Evolutionary conservation across 2,797 vertebrate genomes (phyloP).

Genomic region (Alosa sapidissima): DNA sequence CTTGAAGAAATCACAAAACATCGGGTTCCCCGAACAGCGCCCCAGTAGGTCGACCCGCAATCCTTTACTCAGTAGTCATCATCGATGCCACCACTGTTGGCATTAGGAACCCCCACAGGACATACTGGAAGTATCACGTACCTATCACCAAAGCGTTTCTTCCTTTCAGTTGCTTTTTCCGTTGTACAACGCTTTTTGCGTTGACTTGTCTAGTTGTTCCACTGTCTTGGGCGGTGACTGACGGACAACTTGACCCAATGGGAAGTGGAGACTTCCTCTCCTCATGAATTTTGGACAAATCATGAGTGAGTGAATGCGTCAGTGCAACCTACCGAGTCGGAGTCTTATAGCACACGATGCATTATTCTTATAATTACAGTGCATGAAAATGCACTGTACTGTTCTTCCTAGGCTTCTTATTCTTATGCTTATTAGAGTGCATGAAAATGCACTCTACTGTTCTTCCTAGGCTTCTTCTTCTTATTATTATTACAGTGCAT

Average conservation of each 20-base stretch:
- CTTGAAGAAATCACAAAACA: constrained; percentile 12
- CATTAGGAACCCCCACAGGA: background rate
- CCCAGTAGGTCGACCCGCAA: background rate
- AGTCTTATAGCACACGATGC: constrained; percentile 15
- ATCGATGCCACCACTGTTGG: background rate
- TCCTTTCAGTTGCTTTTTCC: background rate
- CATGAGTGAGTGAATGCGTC: background rate
- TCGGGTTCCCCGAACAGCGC: constrained; percentile 23
- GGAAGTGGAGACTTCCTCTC: constrained; percentile 24
- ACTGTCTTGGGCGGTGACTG: constrained; percentile 25
- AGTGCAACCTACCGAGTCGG: constrained; percentile 18
- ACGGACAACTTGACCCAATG: constrained; percentile 24
- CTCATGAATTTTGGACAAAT: constrained; percentile 20
- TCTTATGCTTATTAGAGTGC: too few species aligned
- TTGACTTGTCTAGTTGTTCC: constrained; percentile 15
- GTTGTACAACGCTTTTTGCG: background rate
- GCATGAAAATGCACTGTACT: too few species aligned
- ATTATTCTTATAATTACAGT: background rate
- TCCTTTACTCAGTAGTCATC: background rate
- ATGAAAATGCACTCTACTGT: too few species aligned
- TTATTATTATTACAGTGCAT: too few species aligned
- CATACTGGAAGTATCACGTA: background rate
- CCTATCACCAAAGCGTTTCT: constrained; percentile 11
- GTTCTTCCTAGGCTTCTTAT: too few species aligned
- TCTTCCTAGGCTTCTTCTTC: too few species aligned